phyloP scores from a whole-genome alignment of 1,140 invertebrate genomes.

The Geopemphigus sp. region DNA sequence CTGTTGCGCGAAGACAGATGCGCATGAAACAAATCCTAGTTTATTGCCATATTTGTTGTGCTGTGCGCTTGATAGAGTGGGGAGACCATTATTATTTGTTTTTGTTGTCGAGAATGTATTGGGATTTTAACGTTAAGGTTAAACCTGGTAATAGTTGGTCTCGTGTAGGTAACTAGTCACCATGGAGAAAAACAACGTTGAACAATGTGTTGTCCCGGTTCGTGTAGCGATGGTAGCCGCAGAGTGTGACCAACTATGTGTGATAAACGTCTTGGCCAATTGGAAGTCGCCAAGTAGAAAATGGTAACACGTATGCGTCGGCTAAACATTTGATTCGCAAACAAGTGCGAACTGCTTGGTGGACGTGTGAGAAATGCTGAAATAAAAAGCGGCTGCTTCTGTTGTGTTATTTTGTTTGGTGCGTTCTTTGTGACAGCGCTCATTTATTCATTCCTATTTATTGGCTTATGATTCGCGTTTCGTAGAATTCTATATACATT shows the following conservation, averaged over 20 bases:
- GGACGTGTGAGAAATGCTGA: neutral
- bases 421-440: neutral
- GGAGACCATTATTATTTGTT: no score
- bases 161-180: no score
- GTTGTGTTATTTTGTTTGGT: neutral
- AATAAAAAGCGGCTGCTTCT: neutral
- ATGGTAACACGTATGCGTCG: slow-evolving; percentile 10
- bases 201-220: no score
- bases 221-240: no score
- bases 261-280: slow-evolving; percentile 39
- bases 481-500: neutral
- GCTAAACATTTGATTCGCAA: neutral
- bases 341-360: neutral
- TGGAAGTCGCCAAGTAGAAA: slow-evolving; percentile 49
- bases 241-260: slow-evolving; percentile 1
- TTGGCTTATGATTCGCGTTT: neutral
- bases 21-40: no score
- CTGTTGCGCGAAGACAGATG: no score
- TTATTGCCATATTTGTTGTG: no score
- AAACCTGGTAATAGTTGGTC: neutral
- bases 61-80: no score
- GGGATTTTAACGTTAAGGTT: neutral
- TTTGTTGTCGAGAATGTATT: neutral
- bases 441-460: neutral
- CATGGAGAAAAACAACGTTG: neutral